Conservation (phyloP, 2,797 vertebrate genomes). For the Pantherophis alleghaniensis region DNA sequence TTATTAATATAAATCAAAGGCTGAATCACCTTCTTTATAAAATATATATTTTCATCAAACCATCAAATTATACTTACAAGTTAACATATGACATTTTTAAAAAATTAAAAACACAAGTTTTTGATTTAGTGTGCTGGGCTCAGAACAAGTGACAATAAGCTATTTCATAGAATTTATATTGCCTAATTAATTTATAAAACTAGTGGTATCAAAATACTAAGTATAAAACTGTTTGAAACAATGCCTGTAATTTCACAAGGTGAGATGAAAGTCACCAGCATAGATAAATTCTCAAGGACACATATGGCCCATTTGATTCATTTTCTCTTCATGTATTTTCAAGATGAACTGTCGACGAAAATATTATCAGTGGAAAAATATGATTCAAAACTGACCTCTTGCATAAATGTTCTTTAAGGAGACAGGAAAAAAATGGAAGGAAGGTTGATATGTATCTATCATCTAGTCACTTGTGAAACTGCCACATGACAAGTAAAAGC, state of each 20-base stretch:
- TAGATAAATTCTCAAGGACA: not conserved
- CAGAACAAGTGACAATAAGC: not conserved
- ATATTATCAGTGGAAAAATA: slow-evolving; percentile 17
- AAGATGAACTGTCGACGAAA: not conserved
- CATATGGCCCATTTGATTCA: not conserved
- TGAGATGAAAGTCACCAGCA: not conserved
- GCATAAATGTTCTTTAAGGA: slow-evolving; percentile 26
- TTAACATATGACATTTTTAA: not conserved
- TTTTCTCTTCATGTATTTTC: not conserved
- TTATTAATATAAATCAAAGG: not conserved
- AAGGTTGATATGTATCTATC: slow-evolving; percentile 8
- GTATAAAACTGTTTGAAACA: not conserved
- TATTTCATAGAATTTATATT: not conserved
- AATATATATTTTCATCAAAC: not conserved
- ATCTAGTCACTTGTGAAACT: slow-evolving; percentile 7
- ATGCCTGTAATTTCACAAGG: not conserved
- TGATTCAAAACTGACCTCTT: slow-evolving; percentile 31
- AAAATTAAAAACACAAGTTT: not conserved
- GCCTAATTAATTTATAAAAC: not conserved
- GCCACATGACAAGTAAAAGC: not conserved
- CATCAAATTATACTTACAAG: not conserved
- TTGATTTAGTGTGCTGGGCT: not conserved
- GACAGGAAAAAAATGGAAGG: slow-evolving; percentile 1
- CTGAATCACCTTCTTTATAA: not conserved
- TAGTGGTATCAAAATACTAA: not conserved